Base-by-base conservation (phyloP, 2,888 invertebrate genomes). In the Chrysomela aeneicollis region DNA sequence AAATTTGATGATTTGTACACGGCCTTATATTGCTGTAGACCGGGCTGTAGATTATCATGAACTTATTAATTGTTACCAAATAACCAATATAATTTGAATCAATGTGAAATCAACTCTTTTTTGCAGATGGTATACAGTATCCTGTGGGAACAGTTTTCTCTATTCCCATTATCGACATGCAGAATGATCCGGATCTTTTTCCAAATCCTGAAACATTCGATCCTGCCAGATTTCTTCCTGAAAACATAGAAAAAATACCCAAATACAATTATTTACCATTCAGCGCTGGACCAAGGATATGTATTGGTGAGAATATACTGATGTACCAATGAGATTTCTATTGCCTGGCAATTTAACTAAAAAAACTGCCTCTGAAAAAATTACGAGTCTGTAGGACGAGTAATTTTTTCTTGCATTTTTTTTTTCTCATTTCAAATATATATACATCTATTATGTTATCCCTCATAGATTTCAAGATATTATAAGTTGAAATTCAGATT, bases 251-350 rank as follows among this genome's bases (percentile, higher is more conserved):
- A n/a, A 57, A 57, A 37, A 62, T 49, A 19, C 55, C 57, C 2
- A 51, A 47, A 35, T 64, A 46, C 21, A 37, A 21, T 53, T 64
- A 64, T 37, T 15, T 64, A 0, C 64, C 64, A 5, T 64, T 64
- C 32, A 64, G 64, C 49, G 60, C 60, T 35, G 64, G 64, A 30
- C 60, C 64, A 22, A 42, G 64, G 9, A 64, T 61, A 35, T 64
- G 64, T 9, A 64, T 63, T 21, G 63, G 63, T 63, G 42, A 37
- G 30, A 12, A 18, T 26, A n/a, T n/a, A n/a, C n/a, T n/a, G n/a
- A n/a, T n/a, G n/a, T n/a, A n/a, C n/a, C n/a, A n/a, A n/a, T n/a
- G n/a, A n/a, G n/a, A n/a, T n/a, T n/a, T 9, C 6, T 9, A 35
- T 35, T 10, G 35, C n/a, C n/a, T n/a, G n/a, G n/a, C n/a, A n/a